Evolutionary conservation across 2,113 vertebrate species (phyloP).

Genomic region (Clarias magur): DNA sequence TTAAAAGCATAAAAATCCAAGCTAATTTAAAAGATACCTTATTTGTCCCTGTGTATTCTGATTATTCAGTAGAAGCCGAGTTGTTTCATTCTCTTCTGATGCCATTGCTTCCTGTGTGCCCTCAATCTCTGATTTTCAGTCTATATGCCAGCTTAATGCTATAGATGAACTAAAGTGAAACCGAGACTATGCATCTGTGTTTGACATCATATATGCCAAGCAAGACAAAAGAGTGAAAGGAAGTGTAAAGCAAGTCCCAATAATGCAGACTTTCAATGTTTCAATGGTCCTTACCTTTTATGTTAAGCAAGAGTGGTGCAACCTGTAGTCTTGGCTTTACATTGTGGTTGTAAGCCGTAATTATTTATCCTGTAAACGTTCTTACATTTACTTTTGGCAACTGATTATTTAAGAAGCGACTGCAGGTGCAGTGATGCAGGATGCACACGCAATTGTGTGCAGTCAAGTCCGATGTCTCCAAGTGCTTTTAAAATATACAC

Average conservation of each 20-base stretch:
- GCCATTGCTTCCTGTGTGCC: slow-evolving; percentile 2
- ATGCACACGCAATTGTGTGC: neutral
- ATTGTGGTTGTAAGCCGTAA: neutral
- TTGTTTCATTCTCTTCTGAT: neutral
- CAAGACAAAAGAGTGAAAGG: neutral
- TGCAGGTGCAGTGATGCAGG: neutral
- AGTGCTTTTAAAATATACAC: slow-evolving; percentile 1
- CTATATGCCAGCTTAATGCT: neutral
- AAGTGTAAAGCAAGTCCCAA: neutral
- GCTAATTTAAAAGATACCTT: neutral
- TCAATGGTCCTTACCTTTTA: neutral
- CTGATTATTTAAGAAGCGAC: neutral
- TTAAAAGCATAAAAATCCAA: neutral
- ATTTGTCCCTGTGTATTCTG: neutral
- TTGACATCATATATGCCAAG: neutral
- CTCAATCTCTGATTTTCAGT: neutral
- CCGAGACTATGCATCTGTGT: neutral
- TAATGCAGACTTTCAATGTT: neutral
- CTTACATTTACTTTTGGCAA: neutral
- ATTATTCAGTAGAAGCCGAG: neutral
- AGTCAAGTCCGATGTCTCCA: neutral
- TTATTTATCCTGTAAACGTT: neutral
- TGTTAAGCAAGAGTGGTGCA: neutral
- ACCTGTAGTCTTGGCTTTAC: too few species aligned
- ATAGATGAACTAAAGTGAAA: slow-evolving; percentile 2